A percentile compares a stretch with the other conserved stretches of the same genome.
These are phyloP conservation scores for Perizoma affinitatum DNA, from an alignment of 2,888 invertebrate genomes.

Conservation along the genomic window DNA sequence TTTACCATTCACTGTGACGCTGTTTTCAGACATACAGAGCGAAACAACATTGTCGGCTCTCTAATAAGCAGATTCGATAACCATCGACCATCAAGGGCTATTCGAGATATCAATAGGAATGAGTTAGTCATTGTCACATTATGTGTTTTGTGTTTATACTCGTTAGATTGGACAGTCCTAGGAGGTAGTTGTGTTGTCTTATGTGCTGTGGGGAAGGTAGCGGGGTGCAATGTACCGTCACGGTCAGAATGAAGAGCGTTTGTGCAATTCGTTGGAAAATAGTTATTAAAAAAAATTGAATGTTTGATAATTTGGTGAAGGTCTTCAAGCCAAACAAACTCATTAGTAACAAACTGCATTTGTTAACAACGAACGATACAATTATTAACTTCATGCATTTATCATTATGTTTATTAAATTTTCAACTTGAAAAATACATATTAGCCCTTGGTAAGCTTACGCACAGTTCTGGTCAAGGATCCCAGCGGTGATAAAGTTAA, in stretches of 20 bases:
- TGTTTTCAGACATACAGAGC: constrained; percentile 50
- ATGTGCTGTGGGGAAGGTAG: constrained; percentile 27
- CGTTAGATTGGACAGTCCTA: constrained; percentile 36
- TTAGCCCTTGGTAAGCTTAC: too few species aligned
- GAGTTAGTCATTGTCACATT: constrained; percentile 44
- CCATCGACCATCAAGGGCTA: constrained; percentile 34
- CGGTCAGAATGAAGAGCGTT: constrained; percentile 22
- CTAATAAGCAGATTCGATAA: constrained; percentile 50
- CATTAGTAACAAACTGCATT: too few species aligned
- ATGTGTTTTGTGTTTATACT: constrained; percentile 33
- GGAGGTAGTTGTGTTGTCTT: constrained; percentile 36
- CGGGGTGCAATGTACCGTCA: constrained; percentile 22
- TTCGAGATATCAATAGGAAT: constrained; percentile 39
- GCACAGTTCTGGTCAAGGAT: too few species aligned
- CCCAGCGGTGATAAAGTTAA: too few species aligned
- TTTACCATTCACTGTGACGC: constrained; percentile 42
- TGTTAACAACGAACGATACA: too few species aligned
- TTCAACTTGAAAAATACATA: too few species aligned
- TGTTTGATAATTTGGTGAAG: too few species aligned
- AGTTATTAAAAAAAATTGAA: too few species aligned
- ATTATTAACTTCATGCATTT: too few species aligned
- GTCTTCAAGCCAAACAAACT: too few species aligned
- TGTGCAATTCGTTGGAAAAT: constrained; percentile 4
- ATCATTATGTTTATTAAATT: too few species aligned
- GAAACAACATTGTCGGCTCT: constrained; percentile 47